Base-by-base conservation (phyloP, 1,140 invertebrate genomes). In the Helicorthomorpha holstii region DNA sequence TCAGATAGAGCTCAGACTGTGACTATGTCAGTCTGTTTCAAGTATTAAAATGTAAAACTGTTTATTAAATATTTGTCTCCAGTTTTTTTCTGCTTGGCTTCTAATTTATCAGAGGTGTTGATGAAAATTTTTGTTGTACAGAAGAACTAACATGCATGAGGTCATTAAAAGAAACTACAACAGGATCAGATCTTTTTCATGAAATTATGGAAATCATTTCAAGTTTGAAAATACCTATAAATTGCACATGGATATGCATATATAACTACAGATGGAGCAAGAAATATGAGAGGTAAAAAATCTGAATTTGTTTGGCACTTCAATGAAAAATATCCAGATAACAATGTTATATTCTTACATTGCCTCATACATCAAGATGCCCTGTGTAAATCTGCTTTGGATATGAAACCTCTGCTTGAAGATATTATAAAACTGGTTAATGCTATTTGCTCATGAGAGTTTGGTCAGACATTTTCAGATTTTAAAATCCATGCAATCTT, bases 381-480 rank as follows among this genome's bases (percentile, higher is more conserved):
- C 27, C 47, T 54, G 48, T 50, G 52, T 54, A 54, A 54, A 54
- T 49, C 34, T 54, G 47, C 52, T 41, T 54, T 54, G 38, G 49
- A 49, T 54, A 54, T 54, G 24, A 54, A 54, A 46, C 45, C 1
- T 29, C 21, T 54, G 26, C 16, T 50, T 50, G 38, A 49, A 46
- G 41, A 16, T 42, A 23, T 49, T 23, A 4, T 54, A 27, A 54
- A 19, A 12, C 12, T 41, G 38, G 19, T 65, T 24, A 65, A 66
- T 53, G 62, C 58, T 46, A 66, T 66, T 53, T 49, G 59, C 53
- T 58, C 59, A 44, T 56, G 56, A 49, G 60, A 51, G 48, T 61
- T 65, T 27, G 60, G 58, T 42, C 59, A 63, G 51, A 56, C 58
- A 23, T 55, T 63, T 49, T 66, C 66, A 62, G 29, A 63, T 62